These are phyloP conservation scores for Harpagus bidentatus DNA, from an alignment of 2,113 vertebrate genomes.

Conservation along the genomic window DNA sequence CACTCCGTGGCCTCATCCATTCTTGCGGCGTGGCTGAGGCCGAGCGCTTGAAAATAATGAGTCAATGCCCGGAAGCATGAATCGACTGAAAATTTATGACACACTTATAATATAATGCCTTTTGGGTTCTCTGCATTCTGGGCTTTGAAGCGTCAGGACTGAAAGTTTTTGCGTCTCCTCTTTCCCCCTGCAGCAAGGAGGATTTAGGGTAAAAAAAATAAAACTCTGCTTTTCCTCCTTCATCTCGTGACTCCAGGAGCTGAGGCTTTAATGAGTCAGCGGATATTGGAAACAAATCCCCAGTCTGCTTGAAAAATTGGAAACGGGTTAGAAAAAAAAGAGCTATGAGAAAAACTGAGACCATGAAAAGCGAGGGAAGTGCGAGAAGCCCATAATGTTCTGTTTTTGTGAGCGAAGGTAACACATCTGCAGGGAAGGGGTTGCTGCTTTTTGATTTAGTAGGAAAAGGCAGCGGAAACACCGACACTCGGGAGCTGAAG, in stretches of 20 bases:
- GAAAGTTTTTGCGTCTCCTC: background rate
- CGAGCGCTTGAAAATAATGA: conserved; percentile 10
- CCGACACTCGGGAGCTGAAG: background rate
- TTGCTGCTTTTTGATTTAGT: background rate
- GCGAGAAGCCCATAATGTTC: accelerated
- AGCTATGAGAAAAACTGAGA: accelerated
- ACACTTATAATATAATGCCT: background rate
- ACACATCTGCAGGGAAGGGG: accelerated
- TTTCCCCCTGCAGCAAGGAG: background rate
- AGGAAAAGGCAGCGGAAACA: background rate
- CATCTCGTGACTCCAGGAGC: background rate
- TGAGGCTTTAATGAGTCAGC: background rate
- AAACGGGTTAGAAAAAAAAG: background rate
- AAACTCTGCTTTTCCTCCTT: background rate
- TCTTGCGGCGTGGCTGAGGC: background rate
- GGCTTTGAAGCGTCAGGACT: background rate
- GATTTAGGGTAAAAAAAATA: background rate
- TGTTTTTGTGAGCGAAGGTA: accelerated
- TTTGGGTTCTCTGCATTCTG: background rate
- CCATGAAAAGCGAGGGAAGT: accelerated
- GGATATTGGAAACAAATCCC: accelerated
- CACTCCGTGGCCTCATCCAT: conserved; percentile 15
- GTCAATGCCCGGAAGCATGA: conserved; percentile 49
- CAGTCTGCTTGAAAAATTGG: background rate
- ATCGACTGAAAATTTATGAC: conserved; percentile 31